Base-by-base conservation (phyloP, 2,113 vertebrate genomes). In the Dicrurus megarhynchus region DNA sequence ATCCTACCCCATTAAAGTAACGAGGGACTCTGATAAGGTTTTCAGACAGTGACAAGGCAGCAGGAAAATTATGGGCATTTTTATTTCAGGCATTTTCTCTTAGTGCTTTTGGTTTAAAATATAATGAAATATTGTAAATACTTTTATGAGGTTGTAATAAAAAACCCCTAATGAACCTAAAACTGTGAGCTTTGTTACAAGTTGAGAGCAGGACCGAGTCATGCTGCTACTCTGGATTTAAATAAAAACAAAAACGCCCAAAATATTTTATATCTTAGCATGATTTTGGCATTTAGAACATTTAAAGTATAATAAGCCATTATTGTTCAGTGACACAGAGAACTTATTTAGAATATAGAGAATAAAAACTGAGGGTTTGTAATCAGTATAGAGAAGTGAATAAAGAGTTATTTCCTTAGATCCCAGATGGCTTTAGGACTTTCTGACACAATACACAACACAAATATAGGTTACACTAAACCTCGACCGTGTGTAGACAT, bases 1-100 rank as follows among this genome's bases (percentile, higher is more conserved):
- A 97, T 95, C 90, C 93, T 23, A 9, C 32, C 47, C 79, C 83
- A 84, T 90, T 94, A 95, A 93, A 91, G 46, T 67, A 85, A 90
- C 3, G 21, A 93, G 83, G 73, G 87, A 18, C 64, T 57, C 92
- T 71, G 96, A 97, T 94, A 93, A 95, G 88, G 44, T 75, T 92
- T 92, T 81, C 76, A 95, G 86, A n/a, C 68, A 71, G 59, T 75
- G 90, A 95, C 78, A 85, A 88, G 76, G 59, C 56, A 93, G 53
- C 37, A 0, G 2, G 60, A 92, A 89, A 92, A 81, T 83, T 84
- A 93, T 74, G 47, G 68, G 44, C 39, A 63, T 68, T 96, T 95
- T 93, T 86, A 92, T 95, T 95, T 92, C 47, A 77, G 91, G 44
- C 27, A 11, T 88, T 96, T 93, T 94, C 24, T 70, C n/a, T 74